Evolutionary conservation across 2,888 invertebrate genomes (phyloP).

Genomic region (Siphlonurus alternatus): DNA sequence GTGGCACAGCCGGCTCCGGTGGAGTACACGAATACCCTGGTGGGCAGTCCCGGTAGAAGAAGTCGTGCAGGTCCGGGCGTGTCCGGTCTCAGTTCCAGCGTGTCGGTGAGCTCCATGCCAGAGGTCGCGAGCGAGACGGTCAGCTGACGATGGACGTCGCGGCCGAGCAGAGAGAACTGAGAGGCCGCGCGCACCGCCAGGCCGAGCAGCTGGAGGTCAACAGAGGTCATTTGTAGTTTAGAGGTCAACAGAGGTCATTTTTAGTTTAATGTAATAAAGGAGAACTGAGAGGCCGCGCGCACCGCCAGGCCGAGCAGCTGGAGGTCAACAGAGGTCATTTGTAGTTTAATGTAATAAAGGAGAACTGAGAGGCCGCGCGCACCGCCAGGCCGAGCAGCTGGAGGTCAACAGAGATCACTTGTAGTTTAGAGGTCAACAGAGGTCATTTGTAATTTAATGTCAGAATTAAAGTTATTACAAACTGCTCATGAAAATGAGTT

Average conservation of each 20-base stretch:
- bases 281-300: slow-evolving; percentile 41
- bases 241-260: too few species aligned
- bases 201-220: slow-evolving; percentile 21
- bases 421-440: too few species aligned
- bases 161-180: slow-evolving; percentile 38
- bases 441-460: background rate
- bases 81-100: slow-evolving; percentile 37
- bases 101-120: slow-evolving; percentile 52
- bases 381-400: slow-evolving; percentile 32
- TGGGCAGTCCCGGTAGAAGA: slow-evolving; percentile 44
- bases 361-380: slow-evolving; percentile 41
- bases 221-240: too few species aligned
- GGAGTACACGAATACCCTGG: slow-evolving; percentile 51
- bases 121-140: slow-evolving; percentile 50
- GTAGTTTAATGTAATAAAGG: too few species aligned
- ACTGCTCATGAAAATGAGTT: background rate
- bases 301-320: slow-evolving; percentile 32
- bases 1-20: slow-evolving; percentile 52
- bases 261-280: slow-evolving; percentile 15
- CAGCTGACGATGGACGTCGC: slow-evolving; percentile 40
- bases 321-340: too few species aligned
- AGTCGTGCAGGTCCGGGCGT: slow-evolving; percentile 30
- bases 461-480: background rate
- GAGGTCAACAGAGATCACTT: too few species aligned
- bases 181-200: slow-evolving; percentile 42